A percentile compares a stretch with the other conserved stretches of the same genome.
phyloP scores from a whole-genome alignment of 2,797 vertebrate species.

The Melanotaenia parkinsoni region DNA sequence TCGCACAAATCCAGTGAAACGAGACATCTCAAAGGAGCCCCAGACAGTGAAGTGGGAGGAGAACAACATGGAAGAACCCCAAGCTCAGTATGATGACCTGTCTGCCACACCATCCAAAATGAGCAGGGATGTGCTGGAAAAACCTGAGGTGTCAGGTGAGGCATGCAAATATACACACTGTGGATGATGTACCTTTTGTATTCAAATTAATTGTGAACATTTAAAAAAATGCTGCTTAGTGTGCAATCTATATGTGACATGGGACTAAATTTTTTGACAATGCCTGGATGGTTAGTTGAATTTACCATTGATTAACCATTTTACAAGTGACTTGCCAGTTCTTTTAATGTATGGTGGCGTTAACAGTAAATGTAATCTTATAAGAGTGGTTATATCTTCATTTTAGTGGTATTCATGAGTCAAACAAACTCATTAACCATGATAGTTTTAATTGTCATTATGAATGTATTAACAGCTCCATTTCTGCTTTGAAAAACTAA shows the following conservation, averaged over 20 bases:
- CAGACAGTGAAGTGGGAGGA: slow-evolving; percentile 43
- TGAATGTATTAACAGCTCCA: neutral
- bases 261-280: neutral
- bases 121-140: slow-evolving; percentile 67
- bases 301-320: neutral
- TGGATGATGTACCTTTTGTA: neutral
- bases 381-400: neutral
- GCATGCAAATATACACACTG: neutral
- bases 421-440: neutral
- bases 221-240: neutral
- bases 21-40: slow-evolving; percentile 50
- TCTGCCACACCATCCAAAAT: slow-evolving; percentile 45
- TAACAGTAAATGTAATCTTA: neutral
- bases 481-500: neutral
- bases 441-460: neutral
- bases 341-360: neutral
- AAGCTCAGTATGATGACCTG: slow-evolving; percentile 19
- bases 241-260: neutral
- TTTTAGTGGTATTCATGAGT: neutral
- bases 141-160: slow-evolving; percentile 70
- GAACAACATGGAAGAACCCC: slow-evolving; percentile 40
- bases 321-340: neutral
- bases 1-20: slow-evolving; percentile 51
- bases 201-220: neutral
- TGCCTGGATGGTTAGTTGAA: neutral